These are phyloP conservation scores for Ellobium chinense DNA, from an alignment of 2,888 invertebrate genomes.

Conservation along the genomic window DNA sequence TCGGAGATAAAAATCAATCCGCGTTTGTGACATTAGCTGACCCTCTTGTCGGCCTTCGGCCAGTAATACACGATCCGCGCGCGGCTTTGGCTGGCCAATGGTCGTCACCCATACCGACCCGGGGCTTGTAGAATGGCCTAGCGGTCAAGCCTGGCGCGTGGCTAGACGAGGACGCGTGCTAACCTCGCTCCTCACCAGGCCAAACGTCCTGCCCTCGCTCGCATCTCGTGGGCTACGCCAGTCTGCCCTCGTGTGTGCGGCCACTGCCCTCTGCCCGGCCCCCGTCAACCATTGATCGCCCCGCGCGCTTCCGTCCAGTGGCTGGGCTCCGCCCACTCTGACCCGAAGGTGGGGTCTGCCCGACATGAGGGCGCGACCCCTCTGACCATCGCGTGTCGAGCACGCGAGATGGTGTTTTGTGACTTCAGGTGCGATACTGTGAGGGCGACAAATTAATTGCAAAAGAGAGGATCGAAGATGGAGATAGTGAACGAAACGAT, in stretches of 20 bases:
- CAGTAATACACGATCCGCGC: not conserved
- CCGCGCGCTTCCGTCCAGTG: not conserved
- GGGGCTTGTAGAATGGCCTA: not conserved
- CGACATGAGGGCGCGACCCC: slow-evolving; percentile 18
- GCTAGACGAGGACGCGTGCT: slow-evolving; percentile 10
- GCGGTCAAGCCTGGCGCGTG: slow-evolving; percentile 21
- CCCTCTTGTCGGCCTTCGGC: too few species aligned
- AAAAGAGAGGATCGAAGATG: too few species aligned
- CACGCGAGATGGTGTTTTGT: too few species aligned
- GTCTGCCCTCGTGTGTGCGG: slow-evolving; percentile 6
- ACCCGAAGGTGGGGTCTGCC: slow-evolving; percentile 25
- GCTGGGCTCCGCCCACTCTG: slow-evolving; percentile 31
- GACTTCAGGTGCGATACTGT: too few species aligned
- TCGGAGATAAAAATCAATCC: not conserved
- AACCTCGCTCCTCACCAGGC: not conserved
- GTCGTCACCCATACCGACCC: not conserved
- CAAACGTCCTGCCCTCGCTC: slow-evolving; percentile 13
- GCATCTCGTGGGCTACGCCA: not conserved
- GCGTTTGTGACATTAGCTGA: not conserved
- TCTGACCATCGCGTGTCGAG: slow-evolving; percentile 18
- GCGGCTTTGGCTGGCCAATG: not conserved
- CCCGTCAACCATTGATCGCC: slow-evolving; percentile 31
- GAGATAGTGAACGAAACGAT: too few species aligned
- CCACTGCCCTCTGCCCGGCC: slow-evolving; percentile 3
- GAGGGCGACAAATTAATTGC: too few species aligned